Conservation (phyloP, 2,797 vertebrate genomes). For the Gymnocypris eckloni region DNA sequence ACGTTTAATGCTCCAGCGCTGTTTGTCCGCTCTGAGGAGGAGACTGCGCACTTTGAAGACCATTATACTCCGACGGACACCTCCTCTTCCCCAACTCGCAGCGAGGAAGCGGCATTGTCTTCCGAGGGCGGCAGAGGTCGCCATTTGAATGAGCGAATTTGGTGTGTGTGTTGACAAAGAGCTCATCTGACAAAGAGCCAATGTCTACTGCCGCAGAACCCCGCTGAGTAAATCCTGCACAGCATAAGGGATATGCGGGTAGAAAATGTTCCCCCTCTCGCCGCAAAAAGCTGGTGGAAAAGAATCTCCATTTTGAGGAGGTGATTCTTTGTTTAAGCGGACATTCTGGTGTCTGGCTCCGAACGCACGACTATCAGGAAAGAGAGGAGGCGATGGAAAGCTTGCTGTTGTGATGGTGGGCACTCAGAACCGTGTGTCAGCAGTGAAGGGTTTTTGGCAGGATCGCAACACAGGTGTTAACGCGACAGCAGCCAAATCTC, state of each 20-base stretch:
- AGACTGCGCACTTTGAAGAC: constrained; percentile 72
- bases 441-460: constrained; percentile 50
- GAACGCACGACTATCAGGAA: constrained; percentile 22
- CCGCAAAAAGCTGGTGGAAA: constrained; percentile 27
- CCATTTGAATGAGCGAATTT: constrained; percentile 72
- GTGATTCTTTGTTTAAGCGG: constrained; percentile 43
- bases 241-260: constrained; percentile 72
- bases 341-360: constrained; percentile 22
- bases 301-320: constrained; percentile 42
- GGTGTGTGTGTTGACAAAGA: constrained; percentile 70
- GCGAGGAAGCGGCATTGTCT: constrained; percentile 75
- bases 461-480: constrained; percentile 51
- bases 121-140: constrained; percentile 82
- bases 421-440: constrained; percentile 37
- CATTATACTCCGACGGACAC: constrained; percentile 71
- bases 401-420: constrained; percentile 43
- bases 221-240: constrained; percentile 72
- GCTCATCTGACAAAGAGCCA: constrained; percentile 65
- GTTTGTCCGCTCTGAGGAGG: constrained; percentile 20
- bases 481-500: constrained; percentile 48
- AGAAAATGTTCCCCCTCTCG: constrained; percentile 40
- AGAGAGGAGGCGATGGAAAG: constrained; percentile 26
- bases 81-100: constrained; percentile 65
- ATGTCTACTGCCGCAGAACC: constrained; percentile 62
- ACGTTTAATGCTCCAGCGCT: constrained; percentile 40